Conservation (phyloP, 2,113 vertebrate genomes). For the Brachypteracias leptosomus region DNA sequence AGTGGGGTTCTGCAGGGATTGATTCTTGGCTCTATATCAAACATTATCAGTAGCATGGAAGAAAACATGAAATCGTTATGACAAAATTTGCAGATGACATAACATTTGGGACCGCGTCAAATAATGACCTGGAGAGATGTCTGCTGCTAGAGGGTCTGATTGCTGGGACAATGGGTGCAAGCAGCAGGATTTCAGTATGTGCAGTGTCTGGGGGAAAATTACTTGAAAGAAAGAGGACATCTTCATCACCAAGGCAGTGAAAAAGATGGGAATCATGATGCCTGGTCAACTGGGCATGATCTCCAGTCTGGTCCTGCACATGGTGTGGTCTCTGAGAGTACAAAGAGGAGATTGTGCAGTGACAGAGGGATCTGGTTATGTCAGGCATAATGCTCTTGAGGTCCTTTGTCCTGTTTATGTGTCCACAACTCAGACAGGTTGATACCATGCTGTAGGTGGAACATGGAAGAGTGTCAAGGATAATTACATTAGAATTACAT, state of each 20-base stretch:
- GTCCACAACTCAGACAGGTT: background rate
- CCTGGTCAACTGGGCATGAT: background rate
- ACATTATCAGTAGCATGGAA: slow-evolving; percentile 10
- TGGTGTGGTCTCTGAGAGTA: rapidly evolving
- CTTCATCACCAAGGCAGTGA: background rate
- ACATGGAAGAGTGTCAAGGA: background rate
- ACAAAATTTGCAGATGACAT: background rate
- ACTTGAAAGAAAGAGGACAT: background rate
- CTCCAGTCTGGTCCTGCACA: background rate
- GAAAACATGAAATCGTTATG: background rate
- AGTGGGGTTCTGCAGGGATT: background rate
- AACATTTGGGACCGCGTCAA: background rate
- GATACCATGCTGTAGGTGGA: background rate
- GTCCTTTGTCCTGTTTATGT: background rate
- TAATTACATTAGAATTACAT: background rate
- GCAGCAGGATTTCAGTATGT: background rate
- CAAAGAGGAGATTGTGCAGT: background rate
- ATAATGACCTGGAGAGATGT: background rate
- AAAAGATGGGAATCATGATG: background rate
- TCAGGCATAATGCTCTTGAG: background rate
- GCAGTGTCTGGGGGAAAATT: background rate
- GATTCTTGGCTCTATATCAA: background rate
- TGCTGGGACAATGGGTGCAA: background rate
- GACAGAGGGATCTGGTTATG: background rate
- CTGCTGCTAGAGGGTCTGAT: background rate